Percentiles rank a stretch among this genome's conserved stretches.
Evolutionary conservation across 64 coral and sea anemone genomes (phyloP).

Genomic region (Pachyseris speciosa): DNA sequence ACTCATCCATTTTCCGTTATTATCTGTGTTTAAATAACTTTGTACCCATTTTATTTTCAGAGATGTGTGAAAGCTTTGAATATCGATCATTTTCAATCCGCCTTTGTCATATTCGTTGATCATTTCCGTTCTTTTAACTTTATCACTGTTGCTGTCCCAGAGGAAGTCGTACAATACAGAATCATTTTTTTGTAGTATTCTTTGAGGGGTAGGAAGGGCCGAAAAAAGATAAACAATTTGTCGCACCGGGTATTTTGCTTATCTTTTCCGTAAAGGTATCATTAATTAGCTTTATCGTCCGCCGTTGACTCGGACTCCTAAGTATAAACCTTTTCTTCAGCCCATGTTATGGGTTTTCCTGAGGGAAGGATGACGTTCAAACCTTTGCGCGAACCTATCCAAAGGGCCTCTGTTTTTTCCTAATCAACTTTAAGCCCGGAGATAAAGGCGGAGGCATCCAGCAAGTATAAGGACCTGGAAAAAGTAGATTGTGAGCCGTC

Average conservation of each 20-base stretch:
- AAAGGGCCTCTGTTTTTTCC: too few species aligned
- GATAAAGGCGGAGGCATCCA: not conserved
- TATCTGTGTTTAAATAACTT: not conserved
- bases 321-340: too few species aligned
- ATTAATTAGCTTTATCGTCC: not conserved
- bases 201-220: not conserved
- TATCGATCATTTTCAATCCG: not conserved
- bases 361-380: too few species aligned
- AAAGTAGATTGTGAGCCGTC: not conserved
- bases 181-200: not conserved
- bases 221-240: not conserved
- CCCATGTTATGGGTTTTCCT: too few species aligned
- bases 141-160: not conserved
- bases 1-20: not conserved
- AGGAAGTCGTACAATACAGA: not conserved
- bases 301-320: not conserved
- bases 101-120: not conserved
- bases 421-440: too few species aligned
- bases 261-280: slow-evolving; percentile 4
- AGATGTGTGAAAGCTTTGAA: not conserved
- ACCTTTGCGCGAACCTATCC: too few species aligned
- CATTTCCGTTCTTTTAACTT: slow-evolving; percentile 15
- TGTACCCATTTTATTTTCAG: not conserved
- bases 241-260: not conserved
- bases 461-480: not conserved